These are phyloP conservation scores for Cebus imitator DNA, from an alignment of 2,113 vertebrate genomes.

Conservation along the genomic window DNA sequence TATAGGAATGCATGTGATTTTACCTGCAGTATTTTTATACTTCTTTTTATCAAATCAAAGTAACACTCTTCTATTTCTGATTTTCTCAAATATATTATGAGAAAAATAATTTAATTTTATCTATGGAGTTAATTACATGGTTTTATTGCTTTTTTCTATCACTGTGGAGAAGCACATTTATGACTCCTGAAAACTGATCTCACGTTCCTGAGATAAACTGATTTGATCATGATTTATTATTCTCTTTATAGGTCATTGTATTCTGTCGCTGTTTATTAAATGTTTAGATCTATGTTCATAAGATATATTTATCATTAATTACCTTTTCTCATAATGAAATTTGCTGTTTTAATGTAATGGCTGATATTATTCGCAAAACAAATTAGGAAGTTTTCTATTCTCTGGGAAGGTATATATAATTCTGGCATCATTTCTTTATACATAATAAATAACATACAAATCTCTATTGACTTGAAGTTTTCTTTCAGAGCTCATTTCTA, in stretches of 20 bases:
- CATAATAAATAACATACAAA: background rate
- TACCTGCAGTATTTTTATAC: background rate
- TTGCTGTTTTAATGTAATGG: background rate
- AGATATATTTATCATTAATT: background rate
- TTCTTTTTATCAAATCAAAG: background rate
- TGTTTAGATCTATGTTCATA: background rate
- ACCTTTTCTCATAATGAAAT: background rate
- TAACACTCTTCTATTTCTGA: background rate
- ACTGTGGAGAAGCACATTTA: background rate
- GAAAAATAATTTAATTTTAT: background rate
- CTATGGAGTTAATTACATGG: too few relatives aligned
- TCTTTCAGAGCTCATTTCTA: background rate
- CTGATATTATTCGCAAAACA: background rate
- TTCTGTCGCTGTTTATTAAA: background rate
- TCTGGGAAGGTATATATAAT: background rate
- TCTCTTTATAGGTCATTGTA: background rate
- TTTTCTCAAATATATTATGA: background rate
- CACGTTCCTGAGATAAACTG: background rate
- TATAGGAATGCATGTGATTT: too few relatives aligned
- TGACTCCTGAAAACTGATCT: background rate
- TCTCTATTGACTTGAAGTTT: background rate
- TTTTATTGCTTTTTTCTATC: background rate
- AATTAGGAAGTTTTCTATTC: background rate
- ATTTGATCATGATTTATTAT: background rate
- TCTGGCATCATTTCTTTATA: background rate